Percentiles rank a stretch among this genome's conserved stretches.
Conservation (phyloP, 2,888 invertebrate species). For the Synergus laeviventris region DNA sequence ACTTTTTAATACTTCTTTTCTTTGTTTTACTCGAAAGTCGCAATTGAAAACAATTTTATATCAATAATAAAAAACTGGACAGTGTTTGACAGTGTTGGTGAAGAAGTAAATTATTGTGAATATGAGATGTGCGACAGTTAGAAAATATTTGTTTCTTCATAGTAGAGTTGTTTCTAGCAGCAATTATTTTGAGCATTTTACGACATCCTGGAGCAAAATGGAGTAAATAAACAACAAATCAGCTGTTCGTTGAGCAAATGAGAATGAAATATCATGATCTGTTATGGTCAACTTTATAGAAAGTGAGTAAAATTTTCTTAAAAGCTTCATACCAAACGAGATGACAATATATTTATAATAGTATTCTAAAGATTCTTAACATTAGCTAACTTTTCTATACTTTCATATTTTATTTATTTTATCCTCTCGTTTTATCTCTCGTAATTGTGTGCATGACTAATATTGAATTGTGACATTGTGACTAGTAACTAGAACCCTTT, state of each 20-base stretch:
- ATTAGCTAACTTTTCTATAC: not conserved
- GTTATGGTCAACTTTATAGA: not conserved
- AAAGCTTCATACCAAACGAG: too few relatives aligned
- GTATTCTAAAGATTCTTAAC: not conserved
- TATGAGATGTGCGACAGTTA: not conserved
- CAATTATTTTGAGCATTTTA: not conserved
- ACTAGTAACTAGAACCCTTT: not conserved
- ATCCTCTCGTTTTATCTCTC: not conserved
- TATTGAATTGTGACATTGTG: too few relatives aligned
- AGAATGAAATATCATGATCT: not conserved
- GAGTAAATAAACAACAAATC: constrained; percentile 12
- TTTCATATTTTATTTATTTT: not conserved
- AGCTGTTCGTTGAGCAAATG: not conserved
- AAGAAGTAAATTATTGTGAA: not conserved
- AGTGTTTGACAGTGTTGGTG: too few relatives aligned
- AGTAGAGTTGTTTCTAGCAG: not conserved
- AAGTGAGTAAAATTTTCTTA: not conserved
- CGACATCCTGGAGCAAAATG: not conserved
- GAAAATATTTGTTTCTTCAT: not conserved
- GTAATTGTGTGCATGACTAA: not conserved
- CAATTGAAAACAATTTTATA: not conserved
- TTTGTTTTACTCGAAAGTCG: not conserved
- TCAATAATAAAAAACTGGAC: constrained; percentile 5
- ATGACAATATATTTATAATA: not conserved
- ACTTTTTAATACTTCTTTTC: not conserved